A percentile compares a stretch with the other conserved stretches of the same genome.
These are phyloP conservation scores for Arnoldichthys spilopterus DNA, from an alignment of 2,797 vertebrate species.

Conservation along the genomic window DNA sequence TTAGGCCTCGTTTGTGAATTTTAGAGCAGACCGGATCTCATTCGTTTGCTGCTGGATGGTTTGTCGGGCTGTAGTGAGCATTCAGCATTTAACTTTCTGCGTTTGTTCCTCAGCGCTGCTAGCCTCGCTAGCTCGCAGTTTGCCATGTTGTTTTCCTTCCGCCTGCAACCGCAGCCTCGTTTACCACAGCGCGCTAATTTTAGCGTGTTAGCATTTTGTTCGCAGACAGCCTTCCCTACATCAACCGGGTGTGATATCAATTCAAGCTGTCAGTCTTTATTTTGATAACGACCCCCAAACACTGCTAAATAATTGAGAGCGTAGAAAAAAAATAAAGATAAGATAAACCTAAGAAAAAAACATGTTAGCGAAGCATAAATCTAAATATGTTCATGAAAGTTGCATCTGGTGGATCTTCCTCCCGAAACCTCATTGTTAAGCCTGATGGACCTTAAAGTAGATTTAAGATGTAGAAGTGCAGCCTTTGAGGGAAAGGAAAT, in stretches of 20 bases:
- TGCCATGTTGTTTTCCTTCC: conserved; percentile 13
- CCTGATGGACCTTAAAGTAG: neutral
- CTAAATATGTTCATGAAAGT: conserved; percentile 8
- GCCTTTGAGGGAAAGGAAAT: neutral
- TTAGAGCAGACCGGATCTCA: conserved; percentile 14
- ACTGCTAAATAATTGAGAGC: conserved; percentile 17
- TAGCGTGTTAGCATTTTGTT: conserved; percentile 19
- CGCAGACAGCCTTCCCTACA: neutral
- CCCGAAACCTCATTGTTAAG: neutral
- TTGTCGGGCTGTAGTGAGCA: conserved; percentile 14
- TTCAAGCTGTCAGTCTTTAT: conserved; percentile 17
- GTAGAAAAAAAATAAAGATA: neutral
- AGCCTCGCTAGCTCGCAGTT: conserved; percentile 1
- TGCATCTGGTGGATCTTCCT: neutral
- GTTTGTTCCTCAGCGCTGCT: conserved; percentile 1
- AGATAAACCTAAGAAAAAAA: no score
- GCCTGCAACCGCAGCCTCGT: conserved; percentile 12
- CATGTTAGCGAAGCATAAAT: neutral
- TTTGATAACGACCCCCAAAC: conserved; percentile 21
- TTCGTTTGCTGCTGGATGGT: conserved; percentile 10
- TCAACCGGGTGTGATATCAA: conserved; percentile 12
- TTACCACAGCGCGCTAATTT: conserved; percentile 9
- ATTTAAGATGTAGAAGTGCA: neutral
- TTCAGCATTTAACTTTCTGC: conserved; percentile 18
- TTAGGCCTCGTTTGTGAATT: conserved; percentile 17